A percentile compares a stretch with the other conserved stretches of the same genome.
Evolutionary conservation across 2,113 vertebrate species (phyloP).

Genomic region (Hippocampus barbouri): DNA sequence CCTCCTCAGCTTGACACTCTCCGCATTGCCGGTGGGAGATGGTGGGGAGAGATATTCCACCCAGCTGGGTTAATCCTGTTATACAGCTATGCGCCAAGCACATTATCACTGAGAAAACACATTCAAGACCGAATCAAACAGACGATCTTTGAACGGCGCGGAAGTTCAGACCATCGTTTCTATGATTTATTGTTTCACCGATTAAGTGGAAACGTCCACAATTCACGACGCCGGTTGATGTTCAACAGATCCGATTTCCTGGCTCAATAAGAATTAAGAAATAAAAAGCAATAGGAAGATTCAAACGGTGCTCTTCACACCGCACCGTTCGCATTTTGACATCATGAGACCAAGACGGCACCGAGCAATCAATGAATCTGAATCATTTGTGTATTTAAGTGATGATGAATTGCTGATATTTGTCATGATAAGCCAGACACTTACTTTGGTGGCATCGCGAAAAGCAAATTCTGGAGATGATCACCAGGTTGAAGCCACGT

Average conservation of each 20-base stretch:
- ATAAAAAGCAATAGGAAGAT: no score
- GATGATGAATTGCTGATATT: no score
- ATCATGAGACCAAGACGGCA: no score
- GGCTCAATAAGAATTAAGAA: no score
- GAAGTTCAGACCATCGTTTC: neutral
- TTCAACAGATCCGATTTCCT: neutral
- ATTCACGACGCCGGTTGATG: neutral
- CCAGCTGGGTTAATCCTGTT: constrained; percentile 63
- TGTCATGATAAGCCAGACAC: no score
- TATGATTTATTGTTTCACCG: constrained; percentile 1
- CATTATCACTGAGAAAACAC: constrained; percentile 48
- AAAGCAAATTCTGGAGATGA: no score
- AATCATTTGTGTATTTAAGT: no score
- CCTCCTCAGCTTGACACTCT: constrained; percentile 57
- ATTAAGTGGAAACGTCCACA: neutral
- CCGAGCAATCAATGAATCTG: no score
- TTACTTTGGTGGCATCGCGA: no score
- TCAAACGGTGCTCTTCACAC: no score
- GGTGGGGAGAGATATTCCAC: constrained; percentile 50
- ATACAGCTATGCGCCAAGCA: constrained; percentile 49
- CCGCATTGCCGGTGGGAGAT: constrained; percentile 61
- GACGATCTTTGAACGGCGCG: constrained; percentile 21
- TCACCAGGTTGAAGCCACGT: no score
- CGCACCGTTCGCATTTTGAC: no score
- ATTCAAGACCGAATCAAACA: constrained; percentile 36